Evolutionary conservation across 1,140 invertebrate genomes (phyloP), one percentile per base, ranked within the genome.

Genomic region (Ptiloglossa arizonensis): DNA sequence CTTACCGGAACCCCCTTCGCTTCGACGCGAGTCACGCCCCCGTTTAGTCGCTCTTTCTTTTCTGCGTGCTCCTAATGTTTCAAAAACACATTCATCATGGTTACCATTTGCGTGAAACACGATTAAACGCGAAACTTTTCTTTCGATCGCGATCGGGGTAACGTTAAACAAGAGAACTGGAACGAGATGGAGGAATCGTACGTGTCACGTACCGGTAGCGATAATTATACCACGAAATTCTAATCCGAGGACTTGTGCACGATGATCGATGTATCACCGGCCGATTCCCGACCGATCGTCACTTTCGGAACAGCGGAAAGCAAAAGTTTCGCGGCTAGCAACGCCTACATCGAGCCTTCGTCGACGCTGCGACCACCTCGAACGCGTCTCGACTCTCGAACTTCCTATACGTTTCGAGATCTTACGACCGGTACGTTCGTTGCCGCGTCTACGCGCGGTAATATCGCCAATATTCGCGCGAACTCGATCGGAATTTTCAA

Each of bases 41-140:
- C 72, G 38, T 35, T 57, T 46, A 32, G 29, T 41, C 63, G 38
- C 13, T 44, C 24, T 54, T 38, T 60, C 13, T 27, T 56, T 8
- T 46, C 41, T 48, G 62, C 52, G 35, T 38, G 64, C n/a, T 15
- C 66, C 74, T 70, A 48, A 77, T 62, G 35, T 70, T 71, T 54
- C 24, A 70, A 62, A 77, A 77, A 70, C 64, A 69, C 24, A 67
- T 69, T 59, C 44, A 76, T 64, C 27, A 69, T 46, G 52, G 29
- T 69, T 48, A 76, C 44, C 50, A 68, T 44, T 54, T 67, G 38
- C 41, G 41, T 41, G 41, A 41, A 11, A 41, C 32, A 62, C 59
- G 59, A 62, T 41, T n/a, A 62, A 60, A 35, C 22, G n/a, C 29
- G 29, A 41, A 27, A 29, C 27, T 15, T 56, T 56, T n/a, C n/a